Conservation (phyloP, 1,140 invertebrate genomes). For the Odontomachus brunneus region DNA sequence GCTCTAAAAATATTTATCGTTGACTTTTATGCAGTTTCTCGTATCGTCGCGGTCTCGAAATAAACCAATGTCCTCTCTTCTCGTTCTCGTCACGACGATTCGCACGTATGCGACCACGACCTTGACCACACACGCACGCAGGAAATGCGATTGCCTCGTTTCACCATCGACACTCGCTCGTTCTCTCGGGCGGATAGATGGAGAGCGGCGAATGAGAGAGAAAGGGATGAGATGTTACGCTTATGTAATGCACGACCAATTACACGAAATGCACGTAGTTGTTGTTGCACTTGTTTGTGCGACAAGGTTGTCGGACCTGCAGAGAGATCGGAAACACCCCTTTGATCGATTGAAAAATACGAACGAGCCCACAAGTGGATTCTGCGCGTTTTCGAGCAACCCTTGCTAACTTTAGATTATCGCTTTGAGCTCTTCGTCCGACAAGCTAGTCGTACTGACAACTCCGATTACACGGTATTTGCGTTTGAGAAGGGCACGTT, state of each 20-base stretch:
- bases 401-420: not conserved
- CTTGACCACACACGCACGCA: constrained; percentile 70
- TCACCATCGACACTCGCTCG: constrained; percentile 41
- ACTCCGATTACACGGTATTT: too few species aligned
- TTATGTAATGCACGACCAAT: constrained; percentile 69
- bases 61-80: not conserved
- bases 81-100: constrained; percentile 1
- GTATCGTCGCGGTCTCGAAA: constrained; percentile 37
- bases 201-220: constrained; percentile 53
- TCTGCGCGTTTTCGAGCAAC: too few species aligned
- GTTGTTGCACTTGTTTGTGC: too few species aligned
- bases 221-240: constrained; percentile 25
- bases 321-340: too few species aligned
- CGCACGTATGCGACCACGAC: constrained; percentile 54
- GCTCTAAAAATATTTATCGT: constrained; percentile 54
- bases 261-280: constrained; percentile 65
- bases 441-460: constrained; percentile 2
- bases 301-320: too few species aligned
- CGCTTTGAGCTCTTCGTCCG: constrained; percentile 22
- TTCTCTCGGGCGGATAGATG: not conserved
- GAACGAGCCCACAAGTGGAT: too few species aligned
- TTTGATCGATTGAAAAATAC: too few species aligned
- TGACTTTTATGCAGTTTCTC: constrained; percentile 49
- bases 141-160: constrained; percentile 69
- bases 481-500: too few species aligned